Evolutionary conservation across 2,888 invertebrate species (phyloP), one percentile per base, ranked within the genome.

Genomic region (Apantesis nais): DNA sequence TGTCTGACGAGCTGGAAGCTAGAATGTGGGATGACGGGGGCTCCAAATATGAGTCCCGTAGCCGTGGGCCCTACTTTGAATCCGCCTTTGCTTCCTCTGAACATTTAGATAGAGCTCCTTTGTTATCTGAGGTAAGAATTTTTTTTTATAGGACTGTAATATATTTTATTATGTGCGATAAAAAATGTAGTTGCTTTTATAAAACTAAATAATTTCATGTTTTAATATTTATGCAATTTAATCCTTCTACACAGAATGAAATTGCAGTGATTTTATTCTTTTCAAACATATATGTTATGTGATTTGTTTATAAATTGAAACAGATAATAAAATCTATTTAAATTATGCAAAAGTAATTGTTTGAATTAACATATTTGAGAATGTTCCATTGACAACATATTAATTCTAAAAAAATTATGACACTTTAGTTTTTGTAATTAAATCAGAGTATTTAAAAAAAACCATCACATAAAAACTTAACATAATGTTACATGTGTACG

Each of bases 1-100:
- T 95, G 94, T 94, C 94, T 94, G 94, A 95, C 86, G 94, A 95
- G 85, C 87, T 92, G 16, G 94, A 95, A 78, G 94, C 94, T 73
- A 90, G 93, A 82, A 94, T 95, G 94, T 95, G 94, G 94, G 94
- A 94, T 64, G 94, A 95, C 67, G 93, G 89, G 48, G 88, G 88
- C 67, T 90, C 93, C 62, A 86, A 92, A 72, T 94, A 92, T 79
- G 93, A 94, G 74, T 86, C 90, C 73, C 85, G 92, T 67, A 86
- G 85, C 69, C 90, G 89, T 2, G 93, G 92, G 12, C 88, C 90
- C 0, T 95, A 89, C 79, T 94, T 91, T 76, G 94, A 93, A 78
- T 91, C 93, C 0, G 91, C 93, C 5, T 94, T 94, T 78, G 94
- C 94, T 9, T 94, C 94, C 0, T 91, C 94, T 25, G 94, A 95